phyloP scores from a whole-genome alignment of 2,888 invertebrate genomes.

The Ganaspis brasiliensis region DNA sequence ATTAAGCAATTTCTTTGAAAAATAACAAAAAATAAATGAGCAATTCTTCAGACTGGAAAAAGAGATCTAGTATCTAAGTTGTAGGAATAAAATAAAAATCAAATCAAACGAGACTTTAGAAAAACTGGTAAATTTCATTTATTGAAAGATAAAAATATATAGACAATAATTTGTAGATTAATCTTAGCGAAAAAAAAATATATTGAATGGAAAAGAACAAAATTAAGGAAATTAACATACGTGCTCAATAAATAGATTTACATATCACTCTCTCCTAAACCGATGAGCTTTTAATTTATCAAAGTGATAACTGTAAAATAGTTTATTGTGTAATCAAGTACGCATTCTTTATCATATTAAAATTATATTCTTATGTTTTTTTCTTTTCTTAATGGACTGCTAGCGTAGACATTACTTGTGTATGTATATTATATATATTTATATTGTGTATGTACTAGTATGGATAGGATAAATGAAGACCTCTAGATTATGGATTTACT shows the following conservation, averaged over 20 bases:
- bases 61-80: not conserved
- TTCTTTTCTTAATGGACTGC: slow-evolving; percentile 64
- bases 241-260: slow-evolving; percentile 9
- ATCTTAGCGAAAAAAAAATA: slow-evolving; percentile 64
- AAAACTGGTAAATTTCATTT: slow-evolving; percentile 39
- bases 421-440: slow-evolving; percentile 63
- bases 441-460: slow-evolving; percentile 70
- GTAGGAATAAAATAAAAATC: not conserved
- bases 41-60: not conserved
- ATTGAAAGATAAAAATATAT: slow-evolving; percentile 46
- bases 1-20: too few species aligned
- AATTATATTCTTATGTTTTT: slow-evolving; percentile 66
- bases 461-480: slow-evolving; percentile 79
- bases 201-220: slow-evolving; percentile 62
- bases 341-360: slow-evolving; percentile 66
- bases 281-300: slow-evolving; percentile 54
- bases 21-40: not conserved
- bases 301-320: slow-evolving; percentile 61
- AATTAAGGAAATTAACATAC: slow-evolving; percentile 50
- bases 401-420: slow-evolving; percentile 67
- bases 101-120: slow-evolving; percentile 11
- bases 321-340: slow-evolving; percentile 56
- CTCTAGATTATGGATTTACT: slow-evolving; percentile 79
- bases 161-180: slow-evolving; percentile 67
- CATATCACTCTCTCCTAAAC: slow-evolving; percentile 13